A percentile compares a stretch with the other conserved stretches of the same genome.
phyloP scores from a whole-genome alignment of 1,140 invertebrate species.

The Babylonia areolata region DNA sequence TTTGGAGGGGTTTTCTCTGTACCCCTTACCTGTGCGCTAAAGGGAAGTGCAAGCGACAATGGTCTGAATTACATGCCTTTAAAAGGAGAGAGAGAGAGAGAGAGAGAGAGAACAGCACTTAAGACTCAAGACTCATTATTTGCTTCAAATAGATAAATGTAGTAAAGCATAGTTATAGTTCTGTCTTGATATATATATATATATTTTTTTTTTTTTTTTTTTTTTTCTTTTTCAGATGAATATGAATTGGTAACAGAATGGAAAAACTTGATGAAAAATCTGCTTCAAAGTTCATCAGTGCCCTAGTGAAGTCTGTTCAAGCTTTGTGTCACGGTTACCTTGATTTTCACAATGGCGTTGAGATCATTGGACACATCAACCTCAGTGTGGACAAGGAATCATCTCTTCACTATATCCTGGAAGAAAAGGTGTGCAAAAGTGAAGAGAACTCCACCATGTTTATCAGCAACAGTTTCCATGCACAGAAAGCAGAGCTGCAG shows the following conservation, averaged over 20 bases:
- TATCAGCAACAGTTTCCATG: slow-evolving; percentile 55
- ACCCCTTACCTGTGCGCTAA: too few relatives aligned
- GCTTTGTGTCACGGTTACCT: slow-evolving; percentile 56
- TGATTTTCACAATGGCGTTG: slow-evolving; percentile 51
- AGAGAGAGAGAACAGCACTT: too few relatives aligned
- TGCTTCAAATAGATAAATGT: too few relatives aligned
- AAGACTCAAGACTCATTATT: too few relatives aligned
- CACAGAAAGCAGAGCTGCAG: slow-evolving; percentile 34
- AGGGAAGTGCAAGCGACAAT: too few relatives aligned
- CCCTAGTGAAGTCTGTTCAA: slow-evolving; percentile 52
- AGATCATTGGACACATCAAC: slow-evolving; percentile 55
- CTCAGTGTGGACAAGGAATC: slow-evolving; percentile 51
- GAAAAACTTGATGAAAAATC: slow-evolving; percentile 49
- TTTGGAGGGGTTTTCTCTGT: too few relatives aligned
- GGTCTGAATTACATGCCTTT: too few relatives aligned
- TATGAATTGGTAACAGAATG: neutral
- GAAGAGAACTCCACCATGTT: slow-evolving; percentile 49
- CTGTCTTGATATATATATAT: too few relatives aligned
- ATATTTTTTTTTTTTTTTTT: too few relatives aligned
- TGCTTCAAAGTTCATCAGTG: slow-evolving; percentile 48
- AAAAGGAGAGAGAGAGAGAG: too few relatives aligned
- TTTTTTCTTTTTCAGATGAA: neutral
- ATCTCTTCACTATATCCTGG: slow-evolving; percentile 52
- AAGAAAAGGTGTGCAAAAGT: slow-evolving; percentile 57
- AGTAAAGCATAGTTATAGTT: too few relatives aligned